These are phyloP conservation scores for Lithobates pipiens DNA, from an alignment of 2,797 vertebrate genomes.

Conservation along the genomic window DNA sequence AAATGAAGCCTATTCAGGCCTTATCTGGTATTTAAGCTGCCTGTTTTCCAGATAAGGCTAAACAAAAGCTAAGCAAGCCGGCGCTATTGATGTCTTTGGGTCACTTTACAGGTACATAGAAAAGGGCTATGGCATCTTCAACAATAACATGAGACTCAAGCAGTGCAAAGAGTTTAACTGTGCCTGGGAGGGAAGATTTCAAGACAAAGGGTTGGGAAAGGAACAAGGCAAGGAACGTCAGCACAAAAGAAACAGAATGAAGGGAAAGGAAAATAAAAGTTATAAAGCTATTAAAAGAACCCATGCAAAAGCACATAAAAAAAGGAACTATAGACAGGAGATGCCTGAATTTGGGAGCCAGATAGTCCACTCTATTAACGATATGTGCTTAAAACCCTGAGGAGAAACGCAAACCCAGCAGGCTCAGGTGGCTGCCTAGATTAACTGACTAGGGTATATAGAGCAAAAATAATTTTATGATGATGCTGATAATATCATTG, in stretches of 20 bases:
- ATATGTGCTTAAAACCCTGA: too few species aligned
- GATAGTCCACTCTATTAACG: too few species aligned
- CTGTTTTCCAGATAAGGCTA: not conserved
- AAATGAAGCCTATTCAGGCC: not conserved
- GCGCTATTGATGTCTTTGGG: constrained; percentile 15
- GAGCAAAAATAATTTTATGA: too few species aligned
- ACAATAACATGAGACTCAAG: constrained; percentile 9
- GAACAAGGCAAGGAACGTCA: not conserved
- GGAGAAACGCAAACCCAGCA: too few species aligned
- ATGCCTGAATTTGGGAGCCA: not conserved
- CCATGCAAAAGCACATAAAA: not conserved
- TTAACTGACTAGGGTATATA: too few species aligned
- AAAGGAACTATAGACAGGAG: not conserved
- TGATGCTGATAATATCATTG: too few species aligned
- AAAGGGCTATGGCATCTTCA: not conserved
- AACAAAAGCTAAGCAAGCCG: not conserved
- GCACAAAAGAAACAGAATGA: not conserved
- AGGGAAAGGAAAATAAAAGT: not conserved
- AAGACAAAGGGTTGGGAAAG: not conserved
- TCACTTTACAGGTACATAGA: not conserved
- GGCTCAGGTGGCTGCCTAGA: too few species aligned
- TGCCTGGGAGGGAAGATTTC: constrained; percentile 8
- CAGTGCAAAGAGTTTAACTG: constrained; percentile 26
- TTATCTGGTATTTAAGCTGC: not conserved
- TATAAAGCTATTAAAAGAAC: not conserved